Evolutionary conservation across 2,888 invertebrate species (phyloP).

Genomic region (Troglohyphantes excavatus): DNA sequence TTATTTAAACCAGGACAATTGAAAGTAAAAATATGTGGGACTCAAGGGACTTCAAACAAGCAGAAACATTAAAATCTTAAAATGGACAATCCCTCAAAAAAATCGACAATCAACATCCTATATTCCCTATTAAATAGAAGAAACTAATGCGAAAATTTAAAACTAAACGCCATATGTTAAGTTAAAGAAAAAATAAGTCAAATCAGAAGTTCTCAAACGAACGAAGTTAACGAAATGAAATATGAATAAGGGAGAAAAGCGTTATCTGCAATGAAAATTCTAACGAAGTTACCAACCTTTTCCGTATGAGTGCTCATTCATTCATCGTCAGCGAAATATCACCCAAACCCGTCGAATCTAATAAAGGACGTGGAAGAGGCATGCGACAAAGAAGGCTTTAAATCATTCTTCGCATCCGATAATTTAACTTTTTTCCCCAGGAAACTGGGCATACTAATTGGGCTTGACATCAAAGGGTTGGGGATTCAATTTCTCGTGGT

Average conservation of each 20-base stretch:
- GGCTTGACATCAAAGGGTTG: slow-evolving; percentile 52
- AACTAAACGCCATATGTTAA: no score
- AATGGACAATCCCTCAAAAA: no score
- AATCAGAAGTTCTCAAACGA: background rate
- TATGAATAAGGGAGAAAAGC: background rate
- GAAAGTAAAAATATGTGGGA: no score
- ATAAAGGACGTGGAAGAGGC: slow-evolving; percentile 17
- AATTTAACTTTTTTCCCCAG: slow-evolving; percentile 30
- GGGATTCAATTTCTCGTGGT: slow-evolving; percentile 26
- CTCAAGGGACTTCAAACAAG: no score
- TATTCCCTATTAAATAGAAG: no score
- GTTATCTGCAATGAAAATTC: slow-evolving; percentile 17
- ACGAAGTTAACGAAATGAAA: slow-evolving; percentile 29
- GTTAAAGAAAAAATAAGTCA: no score
- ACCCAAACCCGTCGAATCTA: slow-evolving; percentile 19
- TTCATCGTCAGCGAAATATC: slow-evolving; percentile 17
- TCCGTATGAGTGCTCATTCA: slow-evolving; percentile 19
- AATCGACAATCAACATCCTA: no score
- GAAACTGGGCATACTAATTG: slow-evolving; percentile 50
- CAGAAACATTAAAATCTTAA: no score
- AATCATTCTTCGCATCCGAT: slow-evolving; percentile 13
- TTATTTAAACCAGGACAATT: no score
- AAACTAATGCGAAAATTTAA: no score
- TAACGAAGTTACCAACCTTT: slow-evolving; percentile 59
- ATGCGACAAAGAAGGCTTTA: background rate